Conservation (phyloP, 2,797 vertebrate species). For the Lagorchestes hirsutus region DNA sequence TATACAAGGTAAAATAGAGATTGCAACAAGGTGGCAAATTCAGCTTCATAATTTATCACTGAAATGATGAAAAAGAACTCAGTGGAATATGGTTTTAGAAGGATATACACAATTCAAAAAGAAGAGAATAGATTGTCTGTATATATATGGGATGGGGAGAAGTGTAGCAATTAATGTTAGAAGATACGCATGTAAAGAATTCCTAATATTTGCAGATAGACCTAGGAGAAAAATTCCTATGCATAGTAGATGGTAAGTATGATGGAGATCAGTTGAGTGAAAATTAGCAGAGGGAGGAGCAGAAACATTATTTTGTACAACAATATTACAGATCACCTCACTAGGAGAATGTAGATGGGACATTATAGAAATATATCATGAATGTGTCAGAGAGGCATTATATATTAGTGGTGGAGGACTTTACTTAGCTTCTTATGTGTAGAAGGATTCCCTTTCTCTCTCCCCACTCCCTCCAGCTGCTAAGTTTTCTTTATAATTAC, state of each 20-base stretch:
- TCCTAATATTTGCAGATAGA: neutral
- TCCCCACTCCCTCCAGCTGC: neutral
- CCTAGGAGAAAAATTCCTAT: neutral
- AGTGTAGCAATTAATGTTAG: too few species aligned
- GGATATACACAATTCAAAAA: neutral
- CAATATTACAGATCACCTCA: neutral
- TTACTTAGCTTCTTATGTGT: neutral
- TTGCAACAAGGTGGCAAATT: neutral
- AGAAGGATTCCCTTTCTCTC: rapidly evolving
- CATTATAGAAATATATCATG: neutral
- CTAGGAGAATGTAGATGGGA: neutral
- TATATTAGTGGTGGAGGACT: neutral
- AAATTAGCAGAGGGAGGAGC: neutral
- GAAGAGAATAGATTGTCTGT: neutral
- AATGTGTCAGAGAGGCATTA: neutral
- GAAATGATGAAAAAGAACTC: neutral
- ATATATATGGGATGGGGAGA: neutral
- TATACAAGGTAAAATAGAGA: neutral
- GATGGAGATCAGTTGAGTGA: neutral
- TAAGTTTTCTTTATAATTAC: neutral
- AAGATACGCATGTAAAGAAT: neutral
- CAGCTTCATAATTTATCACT: neutral
- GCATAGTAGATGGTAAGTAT: neutral
- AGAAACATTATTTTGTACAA: neutral
- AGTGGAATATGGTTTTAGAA: neutral